Base-by-base conservation (phyloP, 1,140 invertebrate species). In the Apis dorsata region DNA sequence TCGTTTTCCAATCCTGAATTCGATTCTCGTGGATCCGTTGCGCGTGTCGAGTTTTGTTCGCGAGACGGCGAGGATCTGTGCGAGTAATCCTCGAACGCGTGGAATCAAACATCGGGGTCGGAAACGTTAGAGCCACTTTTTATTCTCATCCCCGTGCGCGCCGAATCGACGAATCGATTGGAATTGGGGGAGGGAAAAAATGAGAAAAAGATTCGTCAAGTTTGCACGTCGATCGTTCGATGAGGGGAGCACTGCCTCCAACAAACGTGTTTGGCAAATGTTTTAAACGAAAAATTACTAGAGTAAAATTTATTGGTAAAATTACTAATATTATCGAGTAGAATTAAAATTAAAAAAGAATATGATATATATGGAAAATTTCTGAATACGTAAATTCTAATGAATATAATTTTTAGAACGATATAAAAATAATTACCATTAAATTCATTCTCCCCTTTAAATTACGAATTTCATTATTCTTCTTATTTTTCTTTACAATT, bases 1-100 rank as follows among this genome's bases (percentile, higher is more conserved):
- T 87, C 79, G 69, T 72, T 85, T 88, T 73, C 75, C 79, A 49
- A 88, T 88, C 57, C 44, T 28, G 44, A 87, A 63, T 55, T 69
- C 71, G 53, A 7, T 44, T 10, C 13, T 24, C 49, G n/a, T 15
- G 70, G 28, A 71, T 71, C 13, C 51, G 55, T 55, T 44, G 69
- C 17, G 55, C 13, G 9, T 11, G 28, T n/a, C 34, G 53, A 62
- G 28, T 51, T 8, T 59, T 34, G 44, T 55, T 55, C 34, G 34
- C 19, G 7, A 44, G 65, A 34, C 28, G 12, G 53, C 34, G 28
- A 7, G 24, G 53, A 28, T 59, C 51, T 44, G 57, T 79, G 53
- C 53, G 3, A 34, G 34, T 4, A 66, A 77, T 66, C 49, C 62
- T n/a, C 51, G 24, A 24, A 10, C 59, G 24, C 74, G 75, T 12